Percentiles rank a stretch among this genome's conserved stretches.
Evolutionary conservation across 2,888 invertebrate genomes (phyloP).

Genomic region (Balanococcus diminutus): DNA sequence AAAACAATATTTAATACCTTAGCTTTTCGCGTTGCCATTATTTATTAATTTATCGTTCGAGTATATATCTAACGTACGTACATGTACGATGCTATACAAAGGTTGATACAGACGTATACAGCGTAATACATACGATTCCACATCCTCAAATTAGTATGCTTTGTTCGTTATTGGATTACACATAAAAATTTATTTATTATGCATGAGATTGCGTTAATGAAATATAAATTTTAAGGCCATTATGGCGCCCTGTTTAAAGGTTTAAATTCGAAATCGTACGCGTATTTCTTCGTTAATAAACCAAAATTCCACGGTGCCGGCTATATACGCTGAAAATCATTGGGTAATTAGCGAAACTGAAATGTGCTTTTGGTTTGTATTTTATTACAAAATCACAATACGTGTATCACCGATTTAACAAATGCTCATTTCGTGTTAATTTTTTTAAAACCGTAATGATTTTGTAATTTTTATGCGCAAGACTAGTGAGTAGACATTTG

Average conservation of each 20-base stretch:
- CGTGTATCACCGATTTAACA: neutral
- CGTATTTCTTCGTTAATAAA: conserved; percentile 15
- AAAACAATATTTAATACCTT: neutral
- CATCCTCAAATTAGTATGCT: neutral
- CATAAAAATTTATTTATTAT: conserved; percentile 14
- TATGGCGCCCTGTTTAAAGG: neutral
- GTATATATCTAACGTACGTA: neutral
- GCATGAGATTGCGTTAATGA: conserved; percentile 1
- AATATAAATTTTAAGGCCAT: neutral
- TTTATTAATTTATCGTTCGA: neutral
- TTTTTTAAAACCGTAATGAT: neutral
- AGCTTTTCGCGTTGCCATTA: neutral
- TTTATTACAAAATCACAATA: neutral
- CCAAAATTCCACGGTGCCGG: neutral
- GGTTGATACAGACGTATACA: neutral
- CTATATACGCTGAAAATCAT: neutral
- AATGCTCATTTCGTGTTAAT: conserved; percentile 22
- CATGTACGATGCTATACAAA: neutral
- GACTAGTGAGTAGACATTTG: too few relatives aligned
- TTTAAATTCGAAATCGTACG: neutral
- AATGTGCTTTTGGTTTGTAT: neutral
- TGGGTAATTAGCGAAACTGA: conserved; percentile 12
- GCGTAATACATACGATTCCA: neutral
- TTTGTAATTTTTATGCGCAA: too few relatives aligned
- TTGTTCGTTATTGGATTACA: neutral